Evolutionary conservation across 2,797 vertebrate genomes (phyloP).

Genomic region (Takifugu rubripes): DNA sequence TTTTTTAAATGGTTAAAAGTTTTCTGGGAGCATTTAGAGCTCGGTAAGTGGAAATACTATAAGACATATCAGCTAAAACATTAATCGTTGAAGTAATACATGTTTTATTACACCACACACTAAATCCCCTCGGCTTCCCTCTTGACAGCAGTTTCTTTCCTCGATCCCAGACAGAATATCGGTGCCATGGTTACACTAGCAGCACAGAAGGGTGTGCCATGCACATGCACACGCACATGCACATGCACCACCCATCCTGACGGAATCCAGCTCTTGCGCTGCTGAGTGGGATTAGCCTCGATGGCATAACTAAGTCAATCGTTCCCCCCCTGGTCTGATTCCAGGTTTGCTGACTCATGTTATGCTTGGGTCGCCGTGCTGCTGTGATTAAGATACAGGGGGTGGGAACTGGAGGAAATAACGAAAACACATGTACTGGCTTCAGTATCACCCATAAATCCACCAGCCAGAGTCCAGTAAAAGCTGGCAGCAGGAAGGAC

Average conservation of each 20-base stretch:
- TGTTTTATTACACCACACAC: background rate
- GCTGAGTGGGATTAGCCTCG: slow-evolving; percentile 2
- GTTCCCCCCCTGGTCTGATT: slow-evolving; percentile 18
- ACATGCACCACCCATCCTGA: slow-evolving; percentile 33
- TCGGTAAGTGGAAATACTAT: no score
- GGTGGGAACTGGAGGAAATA: slow-evolving; percentile 25
- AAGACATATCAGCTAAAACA: no score
- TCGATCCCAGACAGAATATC: slow-evolving; percentile 25
- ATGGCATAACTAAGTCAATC: slow-evolving; percentile 34
- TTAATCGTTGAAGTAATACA: no score
- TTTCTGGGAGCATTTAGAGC: no score
- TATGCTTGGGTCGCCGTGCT: slow-evolving; percentile 17
- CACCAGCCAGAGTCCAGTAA: slow-evolving; percentile 20
- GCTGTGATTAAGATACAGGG: slow-evolving; percentile 23
- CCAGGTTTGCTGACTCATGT: slow-evolving; percentile 41
- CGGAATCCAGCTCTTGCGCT: slow-evolving; percentile 16
- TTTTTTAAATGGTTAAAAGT: no score
- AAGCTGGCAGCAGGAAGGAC: slow-evolving; percentile 12
- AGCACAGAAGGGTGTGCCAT: slow-evolving; percentile 47
- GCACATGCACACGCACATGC: slow-evolving; percentile 18
- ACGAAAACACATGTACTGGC: slow-evolving; percentile 11
- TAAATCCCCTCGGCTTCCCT: slow-evolving; percentile 20
- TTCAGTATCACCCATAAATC: slow-evolving; percentile 25
- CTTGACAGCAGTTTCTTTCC: slow-evolving; percentile 34
- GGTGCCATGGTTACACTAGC: slow-evolving; percentile 36